Conservation (phyloP, 1,140 invertebrate genomes). For the Papilio dardanus region DNA sequence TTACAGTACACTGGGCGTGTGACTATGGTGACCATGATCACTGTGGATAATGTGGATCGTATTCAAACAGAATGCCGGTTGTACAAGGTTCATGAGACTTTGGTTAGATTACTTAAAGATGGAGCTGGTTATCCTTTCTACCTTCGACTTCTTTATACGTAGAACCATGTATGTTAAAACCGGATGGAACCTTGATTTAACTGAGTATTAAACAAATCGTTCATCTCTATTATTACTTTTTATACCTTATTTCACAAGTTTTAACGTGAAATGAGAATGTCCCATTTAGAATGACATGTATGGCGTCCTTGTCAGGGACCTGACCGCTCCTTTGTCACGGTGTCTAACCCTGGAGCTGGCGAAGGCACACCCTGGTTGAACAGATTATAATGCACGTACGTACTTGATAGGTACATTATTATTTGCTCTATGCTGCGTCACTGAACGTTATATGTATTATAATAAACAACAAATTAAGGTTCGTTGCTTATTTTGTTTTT, state of each 20-base stretch:
- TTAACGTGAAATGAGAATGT: neutral
- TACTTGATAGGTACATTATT: neutral
- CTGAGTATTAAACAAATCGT: no score
- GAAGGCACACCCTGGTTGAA: neutral
- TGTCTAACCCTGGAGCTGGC: neutral
- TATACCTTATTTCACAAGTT: neutral
- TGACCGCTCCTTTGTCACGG: slow-evolving; percentile 36
- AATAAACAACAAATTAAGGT: no score
- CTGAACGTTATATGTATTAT: no score
- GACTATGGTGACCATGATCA: slow-evolving; percentile 14
- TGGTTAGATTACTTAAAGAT: neutral
- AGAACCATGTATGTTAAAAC: no score
- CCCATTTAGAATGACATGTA: neutral
- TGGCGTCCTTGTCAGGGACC: slow-evolving; percentile 16
- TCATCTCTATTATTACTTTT: no score
- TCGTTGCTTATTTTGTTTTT: no score
- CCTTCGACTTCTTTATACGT: no score
- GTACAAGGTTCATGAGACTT: neutral
- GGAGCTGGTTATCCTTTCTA: no score
- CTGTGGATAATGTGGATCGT: neutral
- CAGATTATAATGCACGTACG: neutral
- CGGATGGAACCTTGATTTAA: no score
- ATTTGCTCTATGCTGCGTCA: no score
- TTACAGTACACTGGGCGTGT: slow-evolving; percentile 30
- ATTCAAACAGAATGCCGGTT: neutral